Percentiles rank a stretch among this genome's conserved stretches.
Evolutionary conservation across 2,113 vertebrate genomes (phyloP).

Genomic region (Mandrillus leucophaeus): DNA sequence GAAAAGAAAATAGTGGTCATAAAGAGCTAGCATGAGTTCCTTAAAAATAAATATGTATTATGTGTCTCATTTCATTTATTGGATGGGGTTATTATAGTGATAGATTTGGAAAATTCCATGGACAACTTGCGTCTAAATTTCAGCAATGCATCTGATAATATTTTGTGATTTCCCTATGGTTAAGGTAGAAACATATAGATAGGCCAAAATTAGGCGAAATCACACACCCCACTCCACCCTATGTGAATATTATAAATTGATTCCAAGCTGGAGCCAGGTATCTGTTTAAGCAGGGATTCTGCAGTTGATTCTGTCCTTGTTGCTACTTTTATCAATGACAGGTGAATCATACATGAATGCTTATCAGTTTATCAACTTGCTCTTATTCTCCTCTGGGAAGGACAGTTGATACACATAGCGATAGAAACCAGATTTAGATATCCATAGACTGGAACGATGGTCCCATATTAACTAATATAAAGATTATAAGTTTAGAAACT

Average conservation of each 20-base stretch:
- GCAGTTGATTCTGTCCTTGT: not conserved
- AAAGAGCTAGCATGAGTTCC: not conserved
- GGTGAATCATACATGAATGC: not conserved
- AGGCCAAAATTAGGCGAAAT: not conserved
- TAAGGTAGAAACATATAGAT: not conserved
- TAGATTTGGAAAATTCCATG: not conserved
- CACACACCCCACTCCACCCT: too few relatives aligned
- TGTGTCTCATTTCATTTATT: constrained; percentile 31
- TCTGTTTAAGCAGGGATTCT: not conserved
- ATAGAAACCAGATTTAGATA: not conserved
- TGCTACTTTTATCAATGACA: not conserved
- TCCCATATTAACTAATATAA: not conserved
- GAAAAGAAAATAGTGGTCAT: not conserved
- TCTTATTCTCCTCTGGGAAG: not conserved
- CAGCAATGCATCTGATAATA: not conserved
- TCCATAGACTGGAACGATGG: not conserved
- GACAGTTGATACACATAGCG: not conserved
- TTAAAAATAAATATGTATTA: not conserved
- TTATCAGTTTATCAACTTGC: not conserved
- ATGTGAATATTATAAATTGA: not conserved
- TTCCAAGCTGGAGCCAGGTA: not conserved
- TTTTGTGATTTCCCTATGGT: not conserved
- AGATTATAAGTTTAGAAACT: not conserved
- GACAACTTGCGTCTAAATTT: not conserved
- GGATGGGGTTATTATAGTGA: not conserved